Conservation (phyloP, 2,797 vertebrate genomes). For the Ctenochaetus hawaiiensis region DNA sequence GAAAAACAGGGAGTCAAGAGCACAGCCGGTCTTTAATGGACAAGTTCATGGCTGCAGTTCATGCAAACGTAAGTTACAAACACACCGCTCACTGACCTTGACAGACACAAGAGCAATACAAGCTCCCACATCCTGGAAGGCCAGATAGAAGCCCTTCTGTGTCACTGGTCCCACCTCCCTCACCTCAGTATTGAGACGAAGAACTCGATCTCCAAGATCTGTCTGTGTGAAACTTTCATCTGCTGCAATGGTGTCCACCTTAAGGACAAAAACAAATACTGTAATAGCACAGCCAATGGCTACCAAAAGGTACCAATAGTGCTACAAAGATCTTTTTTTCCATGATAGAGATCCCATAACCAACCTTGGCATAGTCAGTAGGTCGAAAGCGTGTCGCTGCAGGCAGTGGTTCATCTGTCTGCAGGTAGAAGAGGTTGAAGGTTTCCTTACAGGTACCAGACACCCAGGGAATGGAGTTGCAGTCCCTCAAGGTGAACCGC, state of each 20-base stretch:
- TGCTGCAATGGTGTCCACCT: slow-evolving; percentile 97
- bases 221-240: slow-evolving; percentile 99
- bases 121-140: slow-evolving; percentile 98
- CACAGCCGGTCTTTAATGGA: background rate
- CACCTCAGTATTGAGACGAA: slow-evolving; percentile 97
- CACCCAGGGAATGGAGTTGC: slow-evolving; percentile 99
- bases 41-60: background rate
- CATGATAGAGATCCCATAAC: background rate
- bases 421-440: slow-evolving; percentile 97
- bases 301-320: background rate
- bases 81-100: slow-evolving; percentile 68
- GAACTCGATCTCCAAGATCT: slow-evolving; percentile 96
- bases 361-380: slow-evolving; percentile 91
- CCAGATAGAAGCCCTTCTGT: slow-evolving; percentile 95
- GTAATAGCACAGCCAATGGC: background rate
- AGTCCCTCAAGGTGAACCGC: slow-evolving; percentile 97
- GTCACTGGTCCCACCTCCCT: slow-evolving; percentile 95
- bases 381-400: slow-evolving; percentile 90
- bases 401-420: slow-evolving; percentile 91
- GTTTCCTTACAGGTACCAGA: slow-evolving; percentile 98
- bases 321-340: background rate
- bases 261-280: slow-evolving; percentile 19
- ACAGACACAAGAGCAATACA: slow-evolving; percentile 98
- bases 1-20: background rate
- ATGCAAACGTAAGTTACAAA: slow-evolving; percentile 11